Base-by-base conservation (phyloP, 1,140 invertebrate genomes). In the Aradophagus sp. region DNA sequence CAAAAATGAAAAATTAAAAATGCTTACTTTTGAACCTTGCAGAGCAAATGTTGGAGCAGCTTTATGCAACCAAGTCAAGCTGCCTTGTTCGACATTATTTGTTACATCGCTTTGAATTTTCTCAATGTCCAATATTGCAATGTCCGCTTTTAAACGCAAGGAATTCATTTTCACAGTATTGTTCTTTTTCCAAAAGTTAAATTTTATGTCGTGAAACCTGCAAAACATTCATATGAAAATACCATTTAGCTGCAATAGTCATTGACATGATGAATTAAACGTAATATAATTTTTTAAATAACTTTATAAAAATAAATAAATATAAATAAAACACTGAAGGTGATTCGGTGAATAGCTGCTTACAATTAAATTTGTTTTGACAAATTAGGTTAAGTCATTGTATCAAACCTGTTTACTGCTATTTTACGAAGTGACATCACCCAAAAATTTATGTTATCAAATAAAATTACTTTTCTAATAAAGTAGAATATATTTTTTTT, bases 41-140 rank as follows among this genome's bases (percentile, higher is more conserved):
- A 93, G 77, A 12, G 91, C 88, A 85, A 93, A 95, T 76, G 90
- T 91, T 38, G 93, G 93, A 17, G 92, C 86, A 17, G 86, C 82
- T 71, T 87, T 88, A 50, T 88, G 87, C 32, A 95, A 82, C 93
- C 93, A 94, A 1, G 79, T 74, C 27, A 88, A 77, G 50, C 58
- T 76, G 4, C 55, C 55, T 2, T 69, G 76, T 58, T 88, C 83
- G 2, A 47, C 11, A 1, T 66, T 19, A 12, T 63, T 45, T 0
- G 36, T 0, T 1, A 48, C 14, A 20, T 76, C 59, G 6, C 26
- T 34, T 0, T 79, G 70, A 34, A 78, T 45, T 67, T 77, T 83
- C 13, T 79, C 76, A 4, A 79, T 73, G 0, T 81, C 73, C 14
- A 82, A 32, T 56, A 83, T 71, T n/a, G 77, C 74, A 36, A 79